A percentile compares a stretch with the other conserved stretches of the same genome.
Conservation (phyloP, 2,888 invertebrate species). For the Coenonympha glycerion region DNA sequence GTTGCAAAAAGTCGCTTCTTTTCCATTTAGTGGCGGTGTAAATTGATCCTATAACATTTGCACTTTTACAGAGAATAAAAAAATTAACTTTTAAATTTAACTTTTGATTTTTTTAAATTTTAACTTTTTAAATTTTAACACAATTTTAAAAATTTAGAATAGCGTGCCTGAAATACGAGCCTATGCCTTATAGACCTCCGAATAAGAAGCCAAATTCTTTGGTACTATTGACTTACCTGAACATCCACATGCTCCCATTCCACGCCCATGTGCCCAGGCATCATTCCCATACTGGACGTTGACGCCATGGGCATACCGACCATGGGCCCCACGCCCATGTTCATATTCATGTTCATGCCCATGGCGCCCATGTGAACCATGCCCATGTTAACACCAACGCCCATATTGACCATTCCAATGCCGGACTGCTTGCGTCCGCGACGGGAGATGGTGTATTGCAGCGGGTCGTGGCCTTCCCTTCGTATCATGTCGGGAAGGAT, state of each 20-base stretch:
- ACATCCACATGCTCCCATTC: constrained; percentile 62
- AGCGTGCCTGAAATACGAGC: too few species aligned
- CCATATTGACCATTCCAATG: constrained; percentile 26
- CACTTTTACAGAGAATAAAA: too few species aligned
- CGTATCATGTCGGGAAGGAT: constrained; percentile 95
- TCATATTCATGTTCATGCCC: constrained; percentile 9
- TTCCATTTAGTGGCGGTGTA: too few species aligned
- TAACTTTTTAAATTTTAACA: too few species aligned
- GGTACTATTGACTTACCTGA: too few species aligned
- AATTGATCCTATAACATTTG: too few species aligned
- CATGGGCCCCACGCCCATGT: constrained; percentile 43
- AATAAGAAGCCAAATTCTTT: too few species aligned
- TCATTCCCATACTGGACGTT: constrained; percentile 41
- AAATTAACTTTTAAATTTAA: too few species aligned
- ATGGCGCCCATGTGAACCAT: constrained; percentile 14
- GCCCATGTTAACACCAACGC: constrained; percentile 28
- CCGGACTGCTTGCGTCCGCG: constrained; percentile 83
- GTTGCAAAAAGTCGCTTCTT: too few species aligned
- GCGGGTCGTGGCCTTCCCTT: constrained; percentile 91
- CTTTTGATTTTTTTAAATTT: too few species aligned
- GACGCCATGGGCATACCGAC: constrained; percentile 38
- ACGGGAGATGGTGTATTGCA: constrained; percentile 93
- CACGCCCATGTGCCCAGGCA: constrained; percentile 44
- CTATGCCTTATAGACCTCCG: too few species aligned
- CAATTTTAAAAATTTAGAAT: too few species aligned